phyloP scores from a whole-genome alignment of 2,888 invertebrate species.

The Cantharis rufa region DNA sequence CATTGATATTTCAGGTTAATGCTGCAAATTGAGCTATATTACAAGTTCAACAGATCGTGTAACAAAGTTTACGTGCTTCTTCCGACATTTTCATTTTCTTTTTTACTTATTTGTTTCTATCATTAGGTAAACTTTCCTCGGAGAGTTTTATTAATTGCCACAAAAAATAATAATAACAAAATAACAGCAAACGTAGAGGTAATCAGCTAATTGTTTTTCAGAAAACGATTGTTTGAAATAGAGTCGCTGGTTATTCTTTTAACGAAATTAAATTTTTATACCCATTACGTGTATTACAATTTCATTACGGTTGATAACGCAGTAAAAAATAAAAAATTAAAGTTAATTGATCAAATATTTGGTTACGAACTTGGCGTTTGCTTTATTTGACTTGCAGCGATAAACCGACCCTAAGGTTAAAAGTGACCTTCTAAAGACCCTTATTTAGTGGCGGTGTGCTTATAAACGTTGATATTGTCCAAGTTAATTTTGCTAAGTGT shows the following conservation, averaged over 20 bases:
- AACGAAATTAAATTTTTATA: neutral
- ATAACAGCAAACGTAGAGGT: neutral
- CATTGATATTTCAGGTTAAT: neutral
- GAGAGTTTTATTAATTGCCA: neutral
- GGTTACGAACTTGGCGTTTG: neutral
- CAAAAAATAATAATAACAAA: constrained; percentile 5
- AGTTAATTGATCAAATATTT: neutral
- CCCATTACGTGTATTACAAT: neutral
- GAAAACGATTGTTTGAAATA: neutral
- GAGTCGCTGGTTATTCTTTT: neutral
- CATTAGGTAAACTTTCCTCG: neutral
- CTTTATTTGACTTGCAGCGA: neutral
- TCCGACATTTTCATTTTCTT: constrained; percentile 13
- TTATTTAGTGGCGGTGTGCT: neutral
- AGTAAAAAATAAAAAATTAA: neutral
- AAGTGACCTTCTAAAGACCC: constrained; percentile 2
- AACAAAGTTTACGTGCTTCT: constrained; percentile 12
- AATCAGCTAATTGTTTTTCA: neutral
- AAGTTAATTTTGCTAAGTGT: constrained; percentile 12
- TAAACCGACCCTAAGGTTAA: neutral
- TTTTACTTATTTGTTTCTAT: constrained; percentile 7
- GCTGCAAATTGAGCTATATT: constrained; percentile 6
- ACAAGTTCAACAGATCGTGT: constrained; percentile 14
- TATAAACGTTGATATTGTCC: neutral
- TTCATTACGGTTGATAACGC: neutral